phyloP scores from a whole-genome alignment of 2,113 vertebrate species.

The Muntiacus muntjak region DNA sequence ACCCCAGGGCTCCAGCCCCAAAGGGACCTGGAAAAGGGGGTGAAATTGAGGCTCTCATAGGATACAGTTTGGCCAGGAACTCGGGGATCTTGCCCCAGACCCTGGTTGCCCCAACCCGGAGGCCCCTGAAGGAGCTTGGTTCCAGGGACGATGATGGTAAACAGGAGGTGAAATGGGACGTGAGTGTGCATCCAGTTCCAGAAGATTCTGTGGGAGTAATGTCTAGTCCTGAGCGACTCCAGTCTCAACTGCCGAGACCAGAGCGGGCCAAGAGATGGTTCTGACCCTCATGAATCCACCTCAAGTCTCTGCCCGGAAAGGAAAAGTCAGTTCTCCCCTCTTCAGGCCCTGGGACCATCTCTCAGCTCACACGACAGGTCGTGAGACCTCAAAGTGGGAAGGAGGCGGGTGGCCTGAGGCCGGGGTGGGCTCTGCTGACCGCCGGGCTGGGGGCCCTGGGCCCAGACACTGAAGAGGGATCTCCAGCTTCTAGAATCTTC shows the following conservation, averaged over 20 bases:
- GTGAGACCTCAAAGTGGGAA: neutral
- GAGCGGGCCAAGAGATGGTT: neutral
- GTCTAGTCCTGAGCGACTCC: neutral
- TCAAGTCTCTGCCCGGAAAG: neutral
- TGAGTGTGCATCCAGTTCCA: neutral
- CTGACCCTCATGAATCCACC: no score
- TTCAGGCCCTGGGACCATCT: neutral
- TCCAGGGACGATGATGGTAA: neutral
- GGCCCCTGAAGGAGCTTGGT: rapidly evolving
- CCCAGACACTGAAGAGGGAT: neutral
- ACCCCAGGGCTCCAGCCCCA: neutral
- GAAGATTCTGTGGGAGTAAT: neutral
- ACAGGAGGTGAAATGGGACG: neutral
- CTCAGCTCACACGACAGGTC: rapidly evolving
- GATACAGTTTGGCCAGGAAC: neutral
- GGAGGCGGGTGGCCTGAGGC: neutral
- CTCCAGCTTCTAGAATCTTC: neutral
- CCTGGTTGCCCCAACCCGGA: neutral
- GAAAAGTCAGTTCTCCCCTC: neutral
- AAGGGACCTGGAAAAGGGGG: neutral
- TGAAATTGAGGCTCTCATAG: neutral
- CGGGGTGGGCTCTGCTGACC: neutral
- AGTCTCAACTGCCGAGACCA: neutral
- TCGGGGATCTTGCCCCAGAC: neutral
- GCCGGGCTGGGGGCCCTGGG: rapidly evolving